phyloP scores from a whole-genome alignment of 2,113 vertebrate species.

The Agapornis roseicollis region DNA sequence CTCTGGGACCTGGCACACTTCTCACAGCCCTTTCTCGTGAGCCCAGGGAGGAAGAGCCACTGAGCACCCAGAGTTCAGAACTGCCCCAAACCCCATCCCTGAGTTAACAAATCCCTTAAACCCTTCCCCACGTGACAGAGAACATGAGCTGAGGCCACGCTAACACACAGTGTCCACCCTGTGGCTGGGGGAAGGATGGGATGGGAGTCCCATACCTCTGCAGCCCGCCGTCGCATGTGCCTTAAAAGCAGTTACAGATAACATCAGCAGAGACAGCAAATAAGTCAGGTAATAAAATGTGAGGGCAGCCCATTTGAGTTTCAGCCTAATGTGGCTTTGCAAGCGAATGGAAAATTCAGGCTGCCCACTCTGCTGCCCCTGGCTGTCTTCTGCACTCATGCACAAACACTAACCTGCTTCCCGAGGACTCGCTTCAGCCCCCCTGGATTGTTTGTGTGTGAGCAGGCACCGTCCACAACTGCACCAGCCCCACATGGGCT shows the following conservation, averaged over 20 bases:
- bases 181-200: background rate
- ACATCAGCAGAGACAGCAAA: constrained; percentile 20
- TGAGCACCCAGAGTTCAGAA: background rate
- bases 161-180: fast-evolving
- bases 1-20: background rate
- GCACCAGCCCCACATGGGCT: fast-evolving
- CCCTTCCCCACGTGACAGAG: background rate
- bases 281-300: background rate
- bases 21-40: fast-evolving
- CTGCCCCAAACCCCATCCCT: background rate
- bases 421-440: background rate
- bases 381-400: background rate
- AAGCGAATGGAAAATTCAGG: constrained; percentile 54
- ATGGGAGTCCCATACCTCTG: background rate
- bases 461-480: fast-evolving
- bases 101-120: background rate
- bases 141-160: fast-evolving
- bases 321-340: background rate
- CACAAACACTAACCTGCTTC: background rate
- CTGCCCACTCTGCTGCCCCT: background rate
- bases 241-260: constrained; percentile 35
- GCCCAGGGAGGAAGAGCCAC: fast-evolving
- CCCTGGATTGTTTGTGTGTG: fast-evolving
- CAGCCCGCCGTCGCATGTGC: background rate
- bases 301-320: background rate